These are phyloP conservation scores for Tetragonula clypearis DNA, from an alignment of 1,140 invertebrate species.

Conservation along the genomic window DNA sequence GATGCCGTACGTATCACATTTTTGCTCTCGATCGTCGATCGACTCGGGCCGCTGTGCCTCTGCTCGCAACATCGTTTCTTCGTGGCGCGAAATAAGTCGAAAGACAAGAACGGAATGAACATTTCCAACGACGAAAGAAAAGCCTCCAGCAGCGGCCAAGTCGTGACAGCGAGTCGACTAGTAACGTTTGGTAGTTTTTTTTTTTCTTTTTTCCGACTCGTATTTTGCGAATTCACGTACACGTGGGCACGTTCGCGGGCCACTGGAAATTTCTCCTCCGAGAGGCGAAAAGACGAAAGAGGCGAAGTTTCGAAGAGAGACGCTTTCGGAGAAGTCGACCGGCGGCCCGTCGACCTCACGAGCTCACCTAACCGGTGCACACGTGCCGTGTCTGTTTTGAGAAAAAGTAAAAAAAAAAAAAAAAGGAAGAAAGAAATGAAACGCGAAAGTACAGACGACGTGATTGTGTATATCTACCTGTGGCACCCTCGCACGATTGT, in stretches of 20 bases:
- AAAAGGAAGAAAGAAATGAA: background rate
- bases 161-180: constrained; percentile 55
- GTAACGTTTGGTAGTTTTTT: constrained; percentile 63
- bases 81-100: background rate
- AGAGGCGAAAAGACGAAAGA: too few relatives aligned
- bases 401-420: background rate
- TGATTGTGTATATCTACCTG: background rate
- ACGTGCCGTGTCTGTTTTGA: constrained; percentile 38
- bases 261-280: constrained; percentile 9
- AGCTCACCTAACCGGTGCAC: constrained; percentile 33
- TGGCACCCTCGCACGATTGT: constrained; percentile 42
- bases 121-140: too few relatives aligned
- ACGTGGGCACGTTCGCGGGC: constrained; percentile 16
- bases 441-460: background rate
- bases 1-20: constrained; percentile 55
- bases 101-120: background rate
- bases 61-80: too few relatives aligned
- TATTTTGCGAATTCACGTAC: constrained; percentile 45
- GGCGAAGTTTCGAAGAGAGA: too few relatives aligned
- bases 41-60: constrained; percentile 32
- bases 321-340: background rate
- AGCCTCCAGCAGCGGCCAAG: constrained; percentile 41
- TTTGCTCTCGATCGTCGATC: constrained; percentile 53
- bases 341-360: constrained; percentile 14
- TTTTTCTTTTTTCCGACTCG: constrained; percentile 7